Base-by-base conservation (phyloP, 2,113 vertebrate genomes). In the Aspidoscelis tigris region DNA sequence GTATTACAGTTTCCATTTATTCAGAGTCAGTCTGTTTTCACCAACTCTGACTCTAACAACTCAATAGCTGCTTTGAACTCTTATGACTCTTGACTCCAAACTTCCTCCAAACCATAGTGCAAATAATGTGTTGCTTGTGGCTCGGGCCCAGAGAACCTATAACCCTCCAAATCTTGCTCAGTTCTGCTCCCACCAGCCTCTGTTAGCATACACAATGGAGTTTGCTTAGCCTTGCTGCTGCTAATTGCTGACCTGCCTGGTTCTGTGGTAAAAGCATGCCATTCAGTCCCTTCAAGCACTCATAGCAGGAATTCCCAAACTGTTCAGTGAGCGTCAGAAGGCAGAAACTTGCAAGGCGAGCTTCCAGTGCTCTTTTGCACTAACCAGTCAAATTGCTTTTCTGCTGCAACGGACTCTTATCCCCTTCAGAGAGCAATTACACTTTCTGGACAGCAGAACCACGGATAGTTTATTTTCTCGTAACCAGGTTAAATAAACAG, bases 401-500 rank as follows among this genome's bases (percentile, higher is more conserved):
- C 41, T 82, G 24, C 24, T 26, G 70, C 50, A 12, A 6, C 75
- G 43, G 14, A 39, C 7, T 50, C 18, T 65, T 41, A 18, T n/a
- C 41, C 58, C 43, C 18, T 66, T 65, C 16, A 50, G n/a, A 66
- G 24, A 82, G 47, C 72, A 47, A 26, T 53, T 14, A 43, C 44
- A 41, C 16, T 24, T 26, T 24, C 3, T 1, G 0, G 3, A 8
- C 33, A 53, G 3, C 21, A 26, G 26, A 33, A 10, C 53, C 11
- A 33, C 41, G 26, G 8, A 76, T 33, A 20, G 55, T 24, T 82
- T 33, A 10, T n/a, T 64, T 41, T 74, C 58, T 55, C 44, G 6
- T 74, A 47, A 68, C 41, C 21, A 4, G 21, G 4, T 74, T 79
- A 78, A 41, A 58, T 26, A 71, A 20, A 44, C 9, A 78, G 20